phyloP scores from a whole-genome alignment of 2,797 vertebrate species.

The Megalops cyprinoides region DNA sequence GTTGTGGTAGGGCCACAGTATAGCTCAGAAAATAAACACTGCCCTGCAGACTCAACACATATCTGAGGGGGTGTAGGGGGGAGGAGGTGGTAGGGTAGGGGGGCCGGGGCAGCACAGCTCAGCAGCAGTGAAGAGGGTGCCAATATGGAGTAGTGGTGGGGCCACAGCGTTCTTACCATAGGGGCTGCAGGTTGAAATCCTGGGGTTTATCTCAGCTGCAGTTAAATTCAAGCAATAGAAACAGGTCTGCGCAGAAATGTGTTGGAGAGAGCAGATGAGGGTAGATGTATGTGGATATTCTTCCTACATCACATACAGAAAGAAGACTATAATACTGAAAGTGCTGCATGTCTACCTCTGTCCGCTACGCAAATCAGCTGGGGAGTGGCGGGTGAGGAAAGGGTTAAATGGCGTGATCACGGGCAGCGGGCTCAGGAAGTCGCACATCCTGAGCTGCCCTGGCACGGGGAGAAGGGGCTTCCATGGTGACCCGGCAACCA shows the following conservation, averaged over 20 bases:
- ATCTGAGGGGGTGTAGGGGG: not conserved
- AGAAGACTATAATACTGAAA: no score
- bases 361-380: not conserved
- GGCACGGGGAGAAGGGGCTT: not conserved
- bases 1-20: not conserved
- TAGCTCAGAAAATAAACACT: not conserved
- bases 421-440: not conserved
- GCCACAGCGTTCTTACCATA: no score
- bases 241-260: not conserved
- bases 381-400: not conserved
- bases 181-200: not conserved
- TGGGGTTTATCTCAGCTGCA: not conserved
- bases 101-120: not conserved
- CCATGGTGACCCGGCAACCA: not conserved
- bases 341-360: not conserved
- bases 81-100: not conserved
- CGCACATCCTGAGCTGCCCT: conserved; percentile 28
- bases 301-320: not conserved
- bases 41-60: not conserved
- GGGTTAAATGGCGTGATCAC: conserved; percentile 18
- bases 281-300: not conserved
- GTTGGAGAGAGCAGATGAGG: not conserved
- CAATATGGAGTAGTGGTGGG: not conserved
- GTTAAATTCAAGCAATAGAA: not conserved
- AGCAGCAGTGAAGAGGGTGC: not conserved